Conservation (phyloP, 2,113 vertebrate species). For the Passer domesticus region DNA sequence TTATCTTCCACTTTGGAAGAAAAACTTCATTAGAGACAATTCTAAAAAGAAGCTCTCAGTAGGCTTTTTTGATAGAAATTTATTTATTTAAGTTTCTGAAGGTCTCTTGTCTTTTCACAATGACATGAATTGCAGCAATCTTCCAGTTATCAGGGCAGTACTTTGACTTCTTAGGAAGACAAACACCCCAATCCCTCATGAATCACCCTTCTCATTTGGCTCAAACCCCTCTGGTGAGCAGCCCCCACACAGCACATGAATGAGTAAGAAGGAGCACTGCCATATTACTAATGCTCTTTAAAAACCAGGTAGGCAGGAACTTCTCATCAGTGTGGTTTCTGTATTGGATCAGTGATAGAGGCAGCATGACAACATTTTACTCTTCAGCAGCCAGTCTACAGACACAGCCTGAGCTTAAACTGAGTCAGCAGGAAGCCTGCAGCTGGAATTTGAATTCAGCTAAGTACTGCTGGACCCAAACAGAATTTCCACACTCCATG, state of each 20-base stretch:
- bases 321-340: not conserved
- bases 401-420: not conserved
- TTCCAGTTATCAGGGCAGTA: not conserved
- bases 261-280: not conserved
- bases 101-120: not conserved
- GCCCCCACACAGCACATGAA: not conserved
- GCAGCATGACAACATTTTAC: not conserved
- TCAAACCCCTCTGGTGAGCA: not conserved
- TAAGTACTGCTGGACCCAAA: not conserved
- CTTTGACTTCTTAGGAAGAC: not conserved
- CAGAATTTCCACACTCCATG: not conserved
- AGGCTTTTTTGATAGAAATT: not conserved
- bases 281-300: not conserved
- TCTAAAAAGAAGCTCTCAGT: not conserved
- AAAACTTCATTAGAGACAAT: not conserved
- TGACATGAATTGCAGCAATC: not conserved
- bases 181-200: not conserved
- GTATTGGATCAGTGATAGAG: not conserved
- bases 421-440: not conserved
- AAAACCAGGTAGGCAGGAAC: not conserved
- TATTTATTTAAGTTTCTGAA: not conserved
- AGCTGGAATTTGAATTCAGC: not conserved
- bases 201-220: not conserved
- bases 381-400: not conserved
- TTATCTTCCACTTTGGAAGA: not conserved